Percentiles rank a stretch among this genome's conserved stretches.
These are phyloP conservation scores for Amphiura filiformis DNA, from an alignment of 35 echinoderm and acorn worm species.

Conservation along the genomic window DNA sequence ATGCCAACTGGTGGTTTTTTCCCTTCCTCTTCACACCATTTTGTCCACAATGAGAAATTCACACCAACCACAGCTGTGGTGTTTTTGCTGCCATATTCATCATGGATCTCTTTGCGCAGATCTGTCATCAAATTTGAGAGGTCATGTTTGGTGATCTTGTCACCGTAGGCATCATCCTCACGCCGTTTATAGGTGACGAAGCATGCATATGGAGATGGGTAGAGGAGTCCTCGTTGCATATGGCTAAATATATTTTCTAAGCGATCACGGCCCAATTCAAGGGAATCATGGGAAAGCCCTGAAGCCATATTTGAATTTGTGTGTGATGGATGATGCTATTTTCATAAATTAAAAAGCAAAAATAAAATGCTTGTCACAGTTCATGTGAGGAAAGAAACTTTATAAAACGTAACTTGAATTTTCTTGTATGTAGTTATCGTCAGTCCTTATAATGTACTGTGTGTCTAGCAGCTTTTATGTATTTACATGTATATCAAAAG, in stretches of 20 bases:
- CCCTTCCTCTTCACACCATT: constrained; percentile 2
- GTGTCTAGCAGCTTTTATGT: not conserved
- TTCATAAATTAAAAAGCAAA: not conserved
- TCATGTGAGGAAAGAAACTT: not conserved
- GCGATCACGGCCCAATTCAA: not conserved
- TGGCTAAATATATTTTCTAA: not conserved
- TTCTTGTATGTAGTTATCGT: not conserved
- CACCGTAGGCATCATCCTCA: not conserved
- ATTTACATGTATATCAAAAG: not conserved
- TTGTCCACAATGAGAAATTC: constrained; percentile 6
- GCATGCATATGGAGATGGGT: not conserved
- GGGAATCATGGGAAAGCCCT: not conserved
- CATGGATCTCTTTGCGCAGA: not conserved
- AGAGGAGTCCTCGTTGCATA: not conserved
- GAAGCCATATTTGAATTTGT: constrained; percentile 6
- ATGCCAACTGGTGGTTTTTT: not conserved
- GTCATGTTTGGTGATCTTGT: not conserved
- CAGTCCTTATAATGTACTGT: not conserved
- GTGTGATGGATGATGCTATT: not conserved
- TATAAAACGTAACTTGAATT: not conserved
- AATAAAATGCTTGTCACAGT: not conserved
- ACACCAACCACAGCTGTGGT: constrained; percentile 6
- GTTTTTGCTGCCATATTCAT: not conserved
- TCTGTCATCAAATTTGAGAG: not conserved
- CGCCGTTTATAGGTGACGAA: not conserved